Base-by-base conservation (phyloP, 2,888 invertebrate species). In the Phaedon cochleariae region DNA sequence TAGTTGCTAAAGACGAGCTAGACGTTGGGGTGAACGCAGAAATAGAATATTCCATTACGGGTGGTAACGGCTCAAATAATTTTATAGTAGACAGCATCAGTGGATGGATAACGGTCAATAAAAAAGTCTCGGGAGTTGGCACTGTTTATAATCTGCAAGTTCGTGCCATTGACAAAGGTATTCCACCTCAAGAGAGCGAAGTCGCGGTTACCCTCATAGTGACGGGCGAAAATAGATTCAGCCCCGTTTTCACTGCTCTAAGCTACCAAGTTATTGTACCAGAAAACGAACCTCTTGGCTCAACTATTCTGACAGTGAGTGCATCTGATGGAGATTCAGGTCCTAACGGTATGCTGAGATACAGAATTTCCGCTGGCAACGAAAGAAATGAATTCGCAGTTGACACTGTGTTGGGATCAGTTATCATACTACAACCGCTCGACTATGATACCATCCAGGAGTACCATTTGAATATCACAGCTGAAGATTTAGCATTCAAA, bases 1-100 rank as follows among this genome's bases (percentile, higher is more conserved):
- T 96, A 4, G 82, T 87, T 59, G 95, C 95, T 0, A 88, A 86
- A 74, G 95, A 96, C 81, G 87, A 89, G 20, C 85, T 89, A 54
- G 96, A 96, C 80, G 93, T 90, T 76, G 96, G 96, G 1, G 91
- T 95, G 22, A 96, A 96, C 83, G 94, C 96, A 0, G 93, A 95
- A 84, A 89, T 97, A 59, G 91, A 92, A 74, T 97, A 96, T 81
- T 84, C 87, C 18, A 85, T 92, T 51, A 85, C 87, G 1, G 89
- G 88, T 58, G 93, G 94, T 4, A 96, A 96, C 81, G 93, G 92
- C 1, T 90, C 91, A 0, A 86, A 89, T 0, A 88, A 89, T 70
- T 94, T 97, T 79, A 83, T 85, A 1, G 86, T 97, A 6, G 92
- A 94, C 73, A 89, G 88, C 78, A 86, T 83, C n/a, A 89, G 89